Evolutionary conservation across 2,888 invertebrate genomes (phyloP), one percentile per base, ranked within the genome.

Genomic region (Marronus borbonicus): DNA sequence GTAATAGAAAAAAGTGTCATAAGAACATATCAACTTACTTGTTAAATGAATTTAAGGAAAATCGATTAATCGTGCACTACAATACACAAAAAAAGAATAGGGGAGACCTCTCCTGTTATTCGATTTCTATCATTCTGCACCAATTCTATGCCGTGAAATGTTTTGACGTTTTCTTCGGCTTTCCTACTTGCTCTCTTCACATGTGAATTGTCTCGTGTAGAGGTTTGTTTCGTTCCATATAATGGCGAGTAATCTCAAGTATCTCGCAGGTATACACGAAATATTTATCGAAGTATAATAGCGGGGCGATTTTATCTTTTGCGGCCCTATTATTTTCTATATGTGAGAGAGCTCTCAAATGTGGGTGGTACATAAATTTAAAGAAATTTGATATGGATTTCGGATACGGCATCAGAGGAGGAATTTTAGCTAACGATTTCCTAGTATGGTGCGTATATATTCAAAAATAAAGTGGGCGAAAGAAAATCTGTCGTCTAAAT

Each of bases 81-180:
- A 44, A 58, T 55, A 3, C n/a, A 28, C 24, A 62, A 62, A 28
- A 28, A 14, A 10, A 62, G 0, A 24, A 24, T 24, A 24, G 24
- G 24, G 24, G 24, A 24, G 24, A 62, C 14, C 5, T 28, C 20
- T 28, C 36, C 49, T 12, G 12, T 44, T 20, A 39, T 74, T 50
- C 60, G 14, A 14, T 20, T 24, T n/a, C n/a, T 70, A 44, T 31
- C 28, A 55, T 68, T 28, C 31, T 20, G 20, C 55, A 10, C 55
- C 55, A 20, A 20, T 58, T 58, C 55, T 7, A 39, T 28, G 5
- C 17, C 55, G 20, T 20, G 39, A 20, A 60, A 60, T 74, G 28
- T 74, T 74, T 74, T 74, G 72, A 74, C 72, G 49, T 74, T 74
- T 72, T 72, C 24, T 74, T 60, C 72, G n/a, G 72, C 72, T 74